phyloP scores from a whole-genome alignment of 2,888 invertebrate species.

The Nymphalis urticae region DNA sequence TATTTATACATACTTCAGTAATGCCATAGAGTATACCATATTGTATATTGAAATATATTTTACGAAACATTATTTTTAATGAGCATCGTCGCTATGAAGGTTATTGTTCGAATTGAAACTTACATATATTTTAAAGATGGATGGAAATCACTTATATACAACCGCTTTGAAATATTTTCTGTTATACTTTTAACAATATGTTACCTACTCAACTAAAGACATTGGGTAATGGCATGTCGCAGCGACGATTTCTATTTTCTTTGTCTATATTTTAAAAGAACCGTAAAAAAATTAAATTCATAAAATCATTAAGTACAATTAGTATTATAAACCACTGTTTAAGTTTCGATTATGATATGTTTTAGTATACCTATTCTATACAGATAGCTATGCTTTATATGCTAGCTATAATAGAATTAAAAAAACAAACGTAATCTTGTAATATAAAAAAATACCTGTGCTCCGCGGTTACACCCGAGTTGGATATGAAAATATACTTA shows the following conservation, averaged over 20 bases:
- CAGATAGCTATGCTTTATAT: too few species aligned
- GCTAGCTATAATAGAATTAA: too few species aligned
- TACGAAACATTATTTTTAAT: not conserved
- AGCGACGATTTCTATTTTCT: constrained; percentile 4
- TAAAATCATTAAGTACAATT: not conserved
- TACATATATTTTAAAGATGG: not conserved
- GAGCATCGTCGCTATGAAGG: not conserved
- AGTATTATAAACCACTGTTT: not conserved
- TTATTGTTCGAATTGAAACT: not conserved
- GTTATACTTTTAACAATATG: not conserved
- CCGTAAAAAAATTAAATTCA: not conserved
- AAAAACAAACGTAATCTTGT: too few species aligned
- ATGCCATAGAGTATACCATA: not conserved
- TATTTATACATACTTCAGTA: not conserved
- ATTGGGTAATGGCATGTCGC: not conserved
- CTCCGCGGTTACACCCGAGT: too few species aligned
- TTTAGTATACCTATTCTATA: too few species aligned
- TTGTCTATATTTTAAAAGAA: constrained; percentile 7
- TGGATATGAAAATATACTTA: too few species aligned
- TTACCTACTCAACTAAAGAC: not conserved
- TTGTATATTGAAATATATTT: too few species aligned
- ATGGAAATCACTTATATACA: not conserved
- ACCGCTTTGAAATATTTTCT: not conserved
- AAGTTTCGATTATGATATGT: too few species aligned
- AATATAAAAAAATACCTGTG: too few species aligned